Percentiles rank a stretch among this genome's conserved stretches.
Evolutionary conservation across 2,797 vertebrate genomes (phyloP).

Genomic region (Pantherophis vulpinus): DNA sequence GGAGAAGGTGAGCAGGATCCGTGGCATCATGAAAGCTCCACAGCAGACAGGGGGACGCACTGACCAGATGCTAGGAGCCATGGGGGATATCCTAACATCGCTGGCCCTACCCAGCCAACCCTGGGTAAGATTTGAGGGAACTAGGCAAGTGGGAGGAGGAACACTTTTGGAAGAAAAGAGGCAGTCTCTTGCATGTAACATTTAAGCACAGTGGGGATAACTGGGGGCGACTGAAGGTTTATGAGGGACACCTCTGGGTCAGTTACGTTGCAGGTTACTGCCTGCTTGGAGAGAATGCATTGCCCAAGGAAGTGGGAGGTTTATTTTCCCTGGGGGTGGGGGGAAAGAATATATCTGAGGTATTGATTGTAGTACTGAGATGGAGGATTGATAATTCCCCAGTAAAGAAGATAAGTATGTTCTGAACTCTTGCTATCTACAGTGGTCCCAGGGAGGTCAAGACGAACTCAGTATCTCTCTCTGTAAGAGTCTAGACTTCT

Average conservation of each 20-base stretch:
- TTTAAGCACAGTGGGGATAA: neutral
- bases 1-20: constrained; percentile 18
- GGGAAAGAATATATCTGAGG: neutral
- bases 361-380: constrained; percentile 32
- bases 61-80: constrained; percentile 90
- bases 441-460: neutral
- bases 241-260: neutral
- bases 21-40: constrained; percentile 75
- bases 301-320: neutral
- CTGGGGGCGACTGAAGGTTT: neutral
- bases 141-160: neutral
- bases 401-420: neutral
- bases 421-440: neutral
- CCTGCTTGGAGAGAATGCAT: neutral
- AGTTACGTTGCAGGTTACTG: neutral
- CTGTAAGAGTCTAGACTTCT: neutral
- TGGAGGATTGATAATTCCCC: neutral
- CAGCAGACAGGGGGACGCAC: constrained; percentile 83
- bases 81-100: constrained; percentile 87
- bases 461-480: neutral
- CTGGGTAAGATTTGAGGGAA: constrained; percentile 79
- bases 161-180: neutral
- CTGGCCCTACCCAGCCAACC: constrained; percentile 84
- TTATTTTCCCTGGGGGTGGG: neutral
- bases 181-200: neutral